Conservation (phyloP, 1,140 invertebrate genomes). For the Homarus americanus region DNA sequence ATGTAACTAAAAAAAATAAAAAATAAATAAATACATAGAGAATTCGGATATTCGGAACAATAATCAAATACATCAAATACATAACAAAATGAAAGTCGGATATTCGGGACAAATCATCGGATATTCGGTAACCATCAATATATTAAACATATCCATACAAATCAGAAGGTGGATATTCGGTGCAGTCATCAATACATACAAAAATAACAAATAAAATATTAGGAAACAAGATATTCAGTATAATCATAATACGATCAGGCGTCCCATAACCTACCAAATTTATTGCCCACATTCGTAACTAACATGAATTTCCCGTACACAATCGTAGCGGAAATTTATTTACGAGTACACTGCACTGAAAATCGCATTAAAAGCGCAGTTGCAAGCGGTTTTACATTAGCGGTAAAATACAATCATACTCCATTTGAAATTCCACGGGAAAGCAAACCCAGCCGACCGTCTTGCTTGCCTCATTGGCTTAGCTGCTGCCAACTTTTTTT, state of each 20-base stretch:
- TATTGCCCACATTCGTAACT: slow-evolving; percentile 47
- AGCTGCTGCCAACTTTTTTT: too few relatives aligned
- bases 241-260: slow-evolving; percentile 56
- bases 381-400: slow-evolving; percentile 55
- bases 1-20: too few relatives aligned
- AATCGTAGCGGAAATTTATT: slow-evolving; percentile 64
- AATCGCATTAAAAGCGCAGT: slow-evolving; percentile 71
- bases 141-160: too few relatives aligned
- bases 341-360: slow-evolving; percentile 68
- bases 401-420: slow-evolving; percentile 48
- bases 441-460: slow-evolving; percentile 39
- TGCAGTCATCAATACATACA: too few relatives aligned
- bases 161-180: too few relatives aligned
- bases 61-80: too few relatives aligned
- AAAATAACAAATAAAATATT: slow-evolving; percentile 49
- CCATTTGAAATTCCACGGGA: slow-evolving; percentile 64
- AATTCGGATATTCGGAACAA: too few relatives aligned
- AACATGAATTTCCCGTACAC: slow-evolving; percentile 70
- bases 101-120: too few relatives aligned
- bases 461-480: too few relatives aligned
- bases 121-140: too few relatives aligned
- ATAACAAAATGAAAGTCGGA: too few relatives aligned
- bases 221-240: slow-evolving; percentile 48
- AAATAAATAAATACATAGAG: too few relatives aligned
- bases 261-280: slow-evolving; percentile 34